These are phyloP conservation scores for Neostethus bicornis DNA, from an alignment of 2,797 vertebrate genomes.

Conservation along the genomic window DNA sequence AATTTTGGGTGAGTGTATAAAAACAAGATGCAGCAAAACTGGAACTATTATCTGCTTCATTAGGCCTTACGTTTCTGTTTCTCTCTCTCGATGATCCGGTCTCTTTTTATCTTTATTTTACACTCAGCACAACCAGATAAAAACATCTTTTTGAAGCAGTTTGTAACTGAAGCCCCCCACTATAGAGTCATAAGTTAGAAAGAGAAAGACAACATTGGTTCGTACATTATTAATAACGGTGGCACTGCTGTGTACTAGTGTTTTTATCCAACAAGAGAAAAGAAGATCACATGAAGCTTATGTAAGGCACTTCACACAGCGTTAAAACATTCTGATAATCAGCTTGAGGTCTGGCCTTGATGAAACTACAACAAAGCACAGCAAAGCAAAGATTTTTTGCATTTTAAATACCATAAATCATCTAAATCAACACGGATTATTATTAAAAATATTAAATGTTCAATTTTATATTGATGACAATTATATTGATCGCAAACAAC, in stretches of 20 bases:
- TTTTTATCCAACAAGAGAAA: constrained; percentile 42
- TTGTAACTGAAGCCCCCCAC: constrained; percentile 38
- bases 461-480: no score
- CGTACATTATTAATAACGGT: constrained; percentile 61
- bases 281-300: constrained; percentile 56
- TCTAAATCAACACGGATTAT: no score
- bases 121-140: constrained; percentile 8
- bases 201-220: constrained; percentile 41
- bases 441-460: no score
- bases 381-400: no score
- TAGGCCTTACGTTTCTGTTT: constrained; percentile 1
- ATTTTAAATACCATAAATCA: no score
- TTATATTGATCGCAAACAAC: no score
- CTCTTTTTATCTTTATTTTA: constrained; percentile 8
- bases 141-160: constrained; percentile 18
- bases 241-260: constrained; percentile 23
- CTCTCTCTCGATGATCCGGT: background rate
- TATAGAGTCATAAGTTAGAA: constrained; percentile 23
- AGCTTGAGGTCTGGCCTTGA: constrained; percentile 16
- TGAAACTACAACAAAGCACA: constrained; percentile 8
- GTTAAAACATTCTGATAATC: constrained; percentile 44
- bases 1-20: background rate
- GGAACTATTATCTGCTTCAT: no score
- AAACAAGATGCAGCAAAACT: background rate
- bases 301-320: constrained; percentile 54